These are phyloP conservation scores for Threskiornis aethiopicus DNA, from an alignment of 2,797 vertebrate species.

Conservation along the genomic window DNA sequence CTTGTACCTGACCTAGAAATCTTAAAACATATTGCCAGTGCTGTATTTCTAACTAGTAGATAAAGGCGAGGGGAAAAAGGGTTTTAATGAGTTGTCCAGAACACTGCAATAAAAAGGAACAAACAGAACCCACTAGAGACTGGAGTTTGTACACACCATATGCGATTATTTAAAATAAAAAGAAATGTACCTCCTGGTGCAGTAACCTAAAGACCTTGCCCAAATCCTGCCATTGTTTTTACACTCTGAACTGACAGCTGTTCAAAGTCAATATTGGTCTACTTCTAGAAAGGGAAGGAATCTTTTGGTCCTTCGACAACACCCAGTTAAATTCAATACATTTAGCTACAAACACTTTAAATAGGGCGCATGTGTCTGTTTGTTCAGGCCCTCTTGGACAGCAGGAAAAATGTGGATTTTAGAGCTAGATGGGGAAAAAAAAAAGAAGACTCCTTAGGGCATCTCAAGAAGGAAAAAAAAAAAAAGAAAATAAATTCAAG, in stretches of 20 bases:
- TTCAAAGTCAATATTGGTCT: not conserved
- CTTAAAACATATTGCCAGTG: not conserved
- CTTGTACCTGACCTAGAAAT: not conserved
- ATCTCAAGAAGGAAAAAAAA: not conserved
- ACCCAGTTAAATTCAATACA: not conserved
- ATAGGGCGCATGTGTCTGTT: not conserved
- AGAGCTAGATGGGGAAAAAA: not conserved
- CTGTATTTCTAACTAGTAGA: not conserved
- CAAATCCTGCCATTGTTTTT: not conserved
- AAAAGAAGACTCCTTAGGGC: not conserved
- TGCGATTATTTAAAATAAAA: not conserved
- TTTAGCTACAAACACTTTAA: not conserved
- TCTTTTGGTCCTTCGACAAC: not conserved
- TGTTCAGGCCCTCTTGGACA: not conserved
- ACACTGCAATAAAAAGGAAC: not conserved
- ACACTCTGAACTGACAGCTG: not conserved
- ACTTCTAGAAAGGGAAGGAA: not conserved
- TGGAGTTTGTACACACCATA: not conserved
- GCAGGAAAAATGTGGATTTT: conserved; percentile 8
- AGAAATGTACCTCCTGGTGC: not conserved
- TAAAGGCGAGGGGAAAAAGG: not conserved
- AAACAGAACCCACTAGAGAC: not conserved
- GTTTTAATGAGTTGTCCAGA: not conserved
- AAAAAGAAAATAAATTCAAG: not conserved
- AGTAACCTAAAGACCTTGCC: not conserved